phyloP scores from a whole-genome alignment of 2,888 invertebrate species.

The Galeruca laticollis region DNA sequence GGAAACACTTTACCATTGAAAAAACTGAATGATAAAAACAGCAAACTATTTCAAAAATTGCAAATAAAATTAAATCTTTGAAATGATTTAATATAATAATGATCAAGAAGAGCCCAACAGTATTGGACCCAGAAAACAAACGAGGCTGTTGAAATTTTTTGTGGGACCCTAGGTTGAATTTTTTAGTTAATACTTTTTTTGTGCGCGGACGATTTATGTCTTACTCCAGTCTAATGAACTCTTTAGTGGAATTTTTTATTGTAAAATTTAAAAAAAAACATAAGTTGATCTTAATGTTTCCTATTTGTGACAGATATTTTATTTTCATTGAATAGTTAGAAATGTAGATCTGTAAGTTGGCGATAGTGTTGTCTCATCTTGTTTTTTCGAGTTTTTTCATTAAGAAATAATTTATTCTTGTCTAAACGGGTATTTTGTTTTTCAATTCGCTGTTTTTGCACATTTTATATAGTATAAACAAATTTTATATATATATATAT shows the following conservation, averaged over 20 bases:
- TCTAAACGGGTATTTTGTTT: neutral
- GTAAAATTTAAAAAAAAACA: conserved; percentile 37
- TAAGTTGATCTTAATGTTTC: conserved; percentile 38
- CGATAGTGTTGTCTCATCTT: conserved; percentile 20
- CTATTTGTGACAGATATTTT: conserved; percentile 48
- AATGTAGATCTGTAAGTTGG: conserved; percentile 60
- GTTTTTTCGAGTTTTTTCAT: conserved; percentile 7
- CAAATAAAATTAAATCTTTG: neutral
- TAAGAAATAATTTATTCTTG: neutral
- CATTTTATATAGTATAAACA: neutral
- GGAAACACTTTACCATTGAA: too few relatives aligned
- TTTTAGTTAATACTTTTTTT: conserved; percentile 28
- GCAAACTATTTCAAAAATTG: neutral
- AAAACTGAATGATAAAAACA: neutral
- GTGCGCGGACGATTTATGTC: conserved; percentile 27
- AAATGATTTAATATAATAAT: neutral
- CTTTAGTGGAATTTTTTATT: conserved; percentile 46
- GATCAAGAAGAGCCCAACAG: neutral
- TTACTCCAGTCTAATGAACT: conserved; percentile 38
- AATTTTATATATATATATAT: neutral
- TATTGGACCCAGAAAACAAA: neutral
- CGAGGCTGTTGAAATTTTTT: conserved; percentile 30
- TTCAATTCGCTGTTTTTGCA: neutral
- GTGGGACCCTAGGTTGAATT: conserved; percentile 27
- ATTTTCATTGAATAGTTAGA: conserved; percentile 53